A percentile compares a stretch with the other conserved stretches of the same genome.
These are phyloP conservation scores for Bujurquina vittata DNA, from an alignment of 2,113 vertebrate species.

Conservation along the genomic window DNA sequence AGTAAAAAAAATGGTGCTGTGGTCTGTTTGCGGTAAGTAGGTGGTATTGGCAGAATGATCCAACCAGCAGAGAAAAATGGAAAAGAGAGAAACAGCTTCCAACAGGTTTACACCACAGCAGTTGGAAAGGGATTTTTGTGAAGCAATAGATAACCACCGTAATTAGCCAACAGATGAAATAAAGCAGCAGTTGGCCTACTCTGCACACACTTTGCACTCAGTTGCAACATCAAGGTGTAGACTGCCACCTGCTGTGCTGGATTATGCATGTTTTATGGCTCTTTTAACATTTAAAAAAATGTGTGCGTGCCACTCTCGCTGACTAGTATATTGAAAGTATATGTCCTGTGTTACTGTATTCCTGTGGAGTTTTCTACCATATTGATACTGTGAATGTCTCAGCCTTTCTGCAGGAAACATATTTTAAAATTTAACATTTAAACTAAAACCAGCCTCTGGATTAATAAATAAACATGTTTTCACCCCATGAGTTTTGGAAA, in stretches of 20 bases:
- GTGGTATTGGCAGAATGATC: background rate
- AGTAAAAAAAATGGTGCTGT: background rate
- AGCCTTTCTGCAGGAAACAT: background rate
- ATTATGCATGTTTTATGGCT: background rate
- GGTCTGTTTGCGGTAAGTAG: background rate
- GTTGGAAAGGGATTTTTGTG: background rate
- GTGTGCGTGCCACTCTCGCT: background rate
- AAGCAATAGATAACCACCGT: slow-evolving; percentile 20
- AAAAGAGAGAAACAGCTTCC: background rate
- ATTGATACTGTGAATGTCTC: too few relatives aligned
- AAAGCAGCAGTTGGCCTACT: background rate
- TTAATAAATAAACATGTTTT: background rate
- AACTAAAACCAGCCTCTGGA: background rate
- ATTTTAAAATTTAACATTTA: background rate
- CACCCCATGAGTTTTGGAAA: too few relatives aligned
- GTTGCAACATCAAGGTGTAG: slow-evolving; percentile 1
- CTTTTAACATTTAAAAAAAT: background rate
- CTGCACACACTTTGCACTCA: background rate
- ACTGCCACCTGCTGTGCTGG: slow-evolving; percentile 49
- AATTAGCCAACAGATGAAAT: slow-evolving; percentile 27
- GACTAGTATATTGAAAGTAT: background rate
- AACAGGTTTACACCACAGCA: background rate
- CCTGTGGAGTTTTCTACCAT: background rate
- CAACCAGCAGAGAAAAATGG: background rate
- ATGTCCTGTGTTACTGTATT: background rate